Evolutionary conservation across 2,797 vertebrate species (phyloP).

Genomic region (Ispidina lecontei): DNA sequence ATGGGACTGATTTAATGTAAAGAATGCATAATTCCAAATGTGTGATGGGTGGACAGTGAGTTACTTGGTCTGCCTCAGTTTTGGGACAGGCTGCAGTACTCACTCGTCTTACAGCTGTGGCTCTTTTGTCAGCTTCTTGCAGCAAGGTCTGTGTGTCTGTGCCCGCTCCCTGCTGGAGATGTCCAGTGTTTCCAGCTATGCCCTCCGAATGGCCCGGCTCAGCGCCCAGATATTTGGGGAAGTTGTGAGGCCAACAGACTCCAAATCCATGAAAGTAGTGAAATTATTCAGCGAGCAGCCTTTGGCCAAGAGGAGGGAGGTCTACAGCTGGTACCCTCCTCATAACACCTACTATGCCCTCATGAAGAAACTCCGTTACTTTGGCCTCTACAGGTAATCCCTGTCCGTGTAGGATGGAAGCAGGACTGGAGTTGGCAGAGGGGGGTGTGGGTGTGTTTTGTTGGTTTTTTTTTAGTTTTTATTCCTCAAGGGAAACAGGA

Average conservation of each 20-base stretch:
- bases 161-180: slow-evolving; percentile 17
- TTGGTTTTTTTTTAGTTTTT: not conserved
- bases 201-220: slow-evolving; percentile 88
- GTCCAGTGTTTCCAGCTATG: slow-evolving; percentile 84
- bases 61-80: not conserved
- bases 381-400: slow-evolving; percentile 92
- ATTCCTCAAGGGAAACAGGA: not conserved
- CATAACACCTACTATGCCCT: slow-evolving; percentile 88
- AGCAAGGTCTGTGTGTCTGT: not conserved
- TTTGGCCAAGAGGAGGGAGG: slow-evolving; percentile 84
- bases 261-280: slow-evolving; percentile 92
- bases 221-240: slow-evolving; percentile 92
- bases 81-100: not conserved
- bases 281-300: slow-evolving; percentile 89
- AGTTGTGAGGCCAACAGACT: slow-evolving; percentile 85
- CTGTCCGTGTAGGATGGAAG: not conserved
- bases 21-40: accelerated
- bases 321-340: slow-evolving; percentile 92
- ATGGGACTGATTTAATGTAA: not conserved
- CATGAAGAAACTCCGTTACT: slow-evolving; percentile 86
- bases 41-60: accelerated
- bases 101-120: not conserved
- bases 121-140: not conserved
- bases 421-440: not conserved
- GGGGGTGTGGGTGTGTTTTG: too few relatives aligned